Base-by-base conservation (phyloP, 2,888 invertebrate species). In the Parnassius orleans region DNA sequence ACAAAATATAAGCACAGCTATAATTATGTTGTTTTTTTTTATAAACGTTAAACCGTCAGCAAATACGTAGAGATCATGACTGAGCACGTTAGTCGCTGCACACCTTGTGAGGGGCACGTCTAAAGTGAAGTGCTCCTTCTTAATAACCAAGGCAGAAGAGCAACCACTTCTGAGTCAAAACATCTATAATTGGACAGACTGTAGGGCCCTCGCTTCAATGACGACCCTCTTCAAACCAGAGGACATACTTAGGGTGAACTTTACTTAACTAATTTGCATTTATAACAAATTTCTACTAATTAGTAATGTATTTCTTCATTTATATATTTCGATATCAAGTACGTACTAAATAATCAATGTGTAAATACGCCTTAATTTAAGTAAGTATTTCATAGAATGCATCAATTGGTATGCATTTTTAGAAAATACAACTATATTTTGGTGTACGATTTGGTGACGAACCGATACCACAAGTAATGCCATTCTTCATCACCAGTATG, bases 161-260 rank as follows among this genome's bases (percentile, higher is more conserved):
- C 68, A 72, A 72, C 75, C 72, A 77, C 77, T 81, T 81, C 77
- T 82, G 71, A 70, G 70, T 72, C 71, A 83, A 83, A 86, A 84
- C 80, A 82, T 81, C 79, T 86, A 83, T 87, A 88, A 88, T 87
- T 89, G 86, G 84, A 84, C 81, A 83, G 77, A 78, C 81, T 82
- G 80, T 80, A 83, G 82, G 71, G 81, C 77, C 72, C 84, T 85
- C 78, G 69, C 64, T 71, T 76, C 75, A 74, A 89, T 72, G 79
- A 77, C 75, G 84, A 89, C 89, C 88, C 87, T 87, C 84, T 87
- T 85, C 81, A 79, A 69, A 75, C 72, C 74, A 64, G 62, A 67
- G 65, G 65, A 67, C 63, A 52, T 73, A 74, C 75, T 80, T 75
- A 69, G 72, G 75, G 76, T 78, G 75, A 77, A 79, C 77, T 77